phyloP scores from a whole-genome alignment of 1,140 invertebrate genomes.

The Diuraphis noxia region DNA sequence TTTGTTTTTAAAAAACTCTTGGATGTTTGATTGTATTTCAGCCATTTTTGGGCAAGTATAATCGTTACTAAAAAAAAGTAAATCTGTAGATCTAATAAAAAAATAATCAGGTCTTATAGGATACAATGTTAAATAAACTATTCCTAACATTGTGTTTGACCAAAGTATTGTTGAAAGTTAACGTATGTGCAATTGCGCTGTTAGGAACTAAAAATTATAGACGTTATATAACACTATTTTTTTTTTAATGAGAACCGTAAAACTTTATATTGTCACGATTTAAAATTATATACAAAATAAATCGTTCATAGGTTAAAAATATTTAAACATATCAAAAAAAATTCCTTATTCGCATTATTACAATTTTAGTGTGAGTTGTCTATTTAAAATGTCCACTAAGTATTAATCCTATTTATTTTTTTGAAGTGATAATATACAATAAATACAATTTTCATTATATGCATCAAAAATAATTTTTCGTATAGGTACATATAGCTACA shows the following conservation, averaged over 20 bases:
- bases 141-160: not conserved
- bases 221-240: not conserved
- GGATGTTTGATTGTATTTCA: slow-evolving; percentile 45
- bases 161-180: not conserved
- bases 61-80: not conserved
- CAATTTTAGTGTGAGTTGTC: too few relatives aligned
- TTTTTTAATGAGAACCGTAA: not conserved
- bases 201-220: too few relatives aligned
- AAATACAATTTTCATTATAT: too few relatives aligned
- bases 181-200: not conserved
- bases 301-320: too few relatives aligned
- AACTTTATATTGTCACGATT: too few relatives aligned
- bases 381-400: too few relatives aligned
- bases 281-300: not conserved
- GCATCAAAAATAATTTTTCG: too few relatives aligned
- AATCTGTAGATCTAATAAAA: not conserved
- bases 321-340: too few relatives aligned
- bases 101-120: not conserved
- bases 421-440: too few relatives aligned
- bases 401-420: too few relatives aligned
- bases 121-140: not conserved
- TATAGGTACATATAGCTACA: too few relatives aligned
- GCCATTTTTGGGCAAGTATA: slow-evolving; percentile 15
- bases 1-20: slow-evolving; percentile 60
- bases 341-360: too few relatives aligned